These are phyloP conservation scores for Abrostola triplasia DNA, from an alignment of 2,888 invertebrate species.

Conservation along the genomic window DNA sequence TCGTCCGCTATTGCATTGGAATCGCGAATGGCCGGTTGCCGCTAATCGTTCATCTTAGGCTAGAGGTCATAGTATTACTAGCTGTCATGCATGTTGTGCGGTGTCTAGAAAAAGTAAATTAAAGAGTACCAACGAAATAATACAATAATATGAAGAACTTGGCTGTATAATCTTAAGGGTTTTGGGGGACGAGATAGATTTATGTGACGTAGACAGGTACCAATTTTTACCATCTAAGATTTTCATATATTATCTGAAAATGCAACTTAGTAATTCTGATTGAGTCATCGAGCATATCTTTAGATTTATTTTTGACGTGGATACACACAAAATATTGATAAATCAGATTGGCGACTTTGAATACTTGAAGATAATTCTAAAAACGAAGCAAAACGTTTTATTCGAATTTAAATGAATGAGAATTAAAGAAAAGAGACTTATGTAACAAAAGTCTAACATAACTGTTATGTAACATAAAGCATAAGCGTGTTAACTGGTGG, in stretches of 20 bases:
- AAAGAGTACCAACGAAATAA: too few species aligned
- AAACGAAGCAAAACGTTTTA: not conserved
- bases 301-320: not conserved
- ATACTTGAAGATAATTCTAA: not conserved
- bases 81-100: conserved; percentile 27
- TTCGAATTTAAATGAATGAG: not conserved
- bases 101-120: conserved; percentile 9
- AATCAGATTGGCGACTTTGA: not conserved
- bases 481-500: not conserved
- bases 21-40: conserved; percentile 21
- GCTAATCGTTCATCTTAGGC: conserved; percentile 39
- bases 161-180: too few species aligned
- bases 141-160: too few species aligned
- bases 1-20: conserved; percentile 25
- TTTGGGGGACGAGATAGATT: too few species aligned
- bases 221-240: too few species aligned
- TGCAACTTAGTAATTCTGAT: not conserved
- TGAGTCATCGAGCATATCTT: not conserved
- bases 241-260: too few species aligned
- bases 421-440: not conserved
- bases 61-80: conserved; percentile 43
- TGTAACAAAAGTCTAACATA: not conserved
- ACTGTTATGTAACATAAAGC: not conserved
- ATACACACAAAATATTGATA: not conserved
- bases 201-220: too few species aligned